phyloP scores from a whole-genome alignment of 2,113 vertebrate species.

The Paramormyrops kingsleyae region DNA sequence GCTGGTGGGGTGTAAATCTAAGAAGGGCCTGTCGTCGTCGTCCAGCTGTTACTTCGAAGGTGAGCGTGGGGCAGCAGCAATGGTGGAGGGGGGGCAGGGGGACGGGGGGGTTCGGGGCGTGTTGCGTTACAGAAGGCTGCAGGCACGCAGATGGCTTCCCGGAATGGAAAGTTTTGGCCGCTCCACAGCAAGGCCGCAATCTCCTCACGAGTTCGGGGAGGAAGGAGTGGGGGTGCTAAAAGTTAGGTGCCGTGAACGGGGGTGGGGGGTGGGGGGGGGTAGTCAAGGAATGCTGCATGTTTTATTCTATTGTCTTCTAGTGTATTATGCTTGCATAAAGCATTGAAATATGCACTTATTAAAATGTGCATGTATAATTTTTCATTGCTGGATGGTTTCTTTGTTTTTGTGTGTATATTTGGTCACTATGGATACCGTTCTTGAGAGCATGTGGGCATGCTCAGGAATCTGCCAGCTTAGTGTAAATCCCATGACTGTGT shows the following conservation, averaged over 20 bases:
- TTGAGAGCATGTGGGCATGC: neutral
- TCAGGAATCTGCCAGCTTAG: neutral
- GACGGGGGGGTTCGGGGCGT: neutral
- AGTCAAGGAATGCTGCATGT: neutral
- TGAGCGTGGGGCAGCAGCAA: constrained; percentile 52
- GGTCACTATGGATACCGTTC: constrained; percentile 9
- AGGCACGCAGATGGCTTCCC: constrained; percentile 2
- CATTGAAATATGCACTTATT: neutral
- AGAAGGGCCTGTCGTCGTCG: constrained; percentile 94
- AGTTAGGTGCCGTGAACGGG: neutral
- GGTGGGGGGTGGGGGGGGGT: neutral
- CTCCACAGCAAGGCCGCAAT: constrained; percentile 3
- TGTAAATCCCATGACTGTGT: constrained; percentile 5
- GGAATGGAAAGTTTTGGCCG: constrained; percentile 3
- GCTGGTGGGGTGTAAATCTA: constrained; percentile 98
- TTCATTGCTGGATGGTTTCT: neutral
- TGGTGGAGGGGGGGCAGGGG: neutral
- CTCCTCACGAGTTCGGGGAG: neutral
- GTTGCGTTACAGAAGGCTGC: neutral
- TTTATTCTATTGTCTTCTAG: neutral
- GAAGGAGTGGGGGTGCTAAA: neutral
- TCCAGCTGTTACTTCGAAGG: constrained; percentile 98
- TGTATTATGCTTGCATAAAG: neutral
- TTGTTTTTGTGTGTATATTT: constrained; percentile 13
- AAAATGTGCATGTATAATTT: neutral